Evolutionary conservation across 2,797 vertebrate species (phyloP), one percentile per base, ranked within the genome.

Genomic region (Allobates femoralis): DNA sequence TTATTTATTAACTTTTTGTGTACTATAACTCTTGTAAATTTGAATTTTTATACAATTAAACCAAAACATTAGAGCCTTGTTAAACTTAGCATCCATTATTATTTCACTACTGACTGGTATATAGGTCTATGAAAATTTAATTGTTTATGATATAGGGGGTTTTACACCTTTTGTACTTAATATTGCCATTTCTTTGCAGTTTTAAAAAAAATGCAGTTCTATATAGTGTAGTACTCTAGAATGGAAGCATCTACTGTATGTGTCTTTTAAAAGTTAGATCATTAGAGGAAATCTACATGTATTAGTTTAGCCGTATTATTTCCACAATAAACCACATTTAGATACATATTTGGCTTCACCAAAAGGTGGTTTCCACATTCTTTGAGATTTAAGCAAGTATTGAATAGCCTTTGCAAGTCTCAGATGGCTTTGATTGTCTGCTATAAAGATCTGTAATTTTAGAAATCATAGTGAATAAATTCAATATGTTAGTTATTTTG

Each of bases 401-500:
- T 12, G 0, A 81, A 67, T 66, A 62, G 51, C 18, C 8, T 23
- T 23, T 51, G 37, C 60, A 50, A 80, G n/a, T n/a, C 32, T 79
- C 30, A 19, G 41, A 66, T 46, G 79, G 60, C 50, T 66, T 66
- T 18, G n/a, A 81, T 30, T 66, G 41, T 66, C 79, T 81, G 18
- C 19, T 51, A 51, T 60, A 46, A 28, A 81, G 26, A 66, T 66
- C 37, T 67, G 37, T 51, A 12, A 81, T 81, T 81, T 81, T 81
- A 81, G 41, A 66, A 46, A 51, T 66, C 41, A 81, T 81, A 66
- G 60, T 81, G 41, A 66, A 64, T 66, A 66, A 3, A 66, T 81
- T 66, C 60, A 81, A 46, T 81, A 62, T 81, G 79, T 53, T 81
- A 71, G 41, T 76, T 76, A 28, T 28, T 46, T 46, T 78, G 46